Percentiles rank a stretch among this genome's conserved stretches.
Evolutionary conservation across 2,888 invertebrate species (phyloP).

Genomic region (Drosophila conformis): DNA sequence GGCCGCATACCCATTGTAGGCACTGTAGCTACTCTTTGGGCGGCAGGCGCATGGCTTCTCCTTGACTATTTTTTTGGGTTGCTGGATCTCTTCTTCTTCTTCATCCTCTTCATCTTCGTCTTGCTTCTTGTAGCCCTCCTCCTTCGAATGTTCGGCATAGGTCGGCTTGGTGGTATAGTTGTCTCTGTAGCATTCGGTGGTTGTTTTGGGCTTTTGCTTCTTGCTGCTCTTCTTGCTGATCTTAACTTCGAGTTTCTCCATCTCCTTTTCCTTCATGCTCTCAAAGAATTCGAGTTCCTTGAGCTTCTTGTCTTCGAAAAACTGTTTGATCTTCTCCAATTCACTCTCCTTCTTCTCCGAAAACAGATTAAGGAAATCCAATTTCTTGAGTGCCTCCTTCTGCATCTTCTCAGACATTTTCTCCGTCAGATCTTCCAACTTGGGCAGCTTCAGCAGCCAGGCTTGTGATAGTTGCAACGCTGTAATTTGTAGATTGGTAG

Average conservation of each 20-base stretch:
- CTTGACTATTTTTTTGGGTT: conserved; percentile 6
- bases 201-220: conserved; percentile 14
- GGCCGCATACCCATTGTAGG: conserved; percentile 15
- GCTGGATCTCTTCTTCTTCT: conserved; percentile 1
- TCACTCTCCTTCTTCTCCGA: conserved; percentile 54
- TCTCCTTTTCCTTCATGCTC: conserved; percentile 51
- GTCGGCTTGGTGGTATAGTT: conserved; percentile 5
- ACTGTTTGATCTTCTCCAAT: conserved; percentile 64
- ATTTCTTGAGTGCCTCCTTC: conserved; percentile 59
- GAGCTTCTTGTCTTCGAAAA: conserved; percentile 64
- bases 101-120: conserved; percentile 8
- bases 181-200: conserved; percentile 50
- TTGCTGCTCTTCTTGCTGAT: conserved; percentile 39
- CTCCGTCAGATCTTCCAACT: conserved; percentile 48
- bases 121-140: conserved; percentile 24
- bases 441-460: conserved; percentile 54
- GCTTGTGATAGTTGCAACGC: conserved; percentile 53
- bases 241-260: conserved; percentile 45
- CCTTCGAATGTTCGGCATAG: conserved; percentile 16
- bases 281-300: conserved; percentile 60
- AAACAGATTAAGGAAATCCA: conserved; percentile 64
- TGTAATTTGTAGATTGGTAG: conserved; percentile 21
- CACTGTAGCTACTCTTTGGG: conserved; percentile 7
- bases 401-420: conserved; percentile 46
- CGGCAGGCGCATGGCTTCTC: conserved; percentile 28